Conservation (phyloP, 2,888 invertebrate species). For the Rotaria socialis region DNA sequence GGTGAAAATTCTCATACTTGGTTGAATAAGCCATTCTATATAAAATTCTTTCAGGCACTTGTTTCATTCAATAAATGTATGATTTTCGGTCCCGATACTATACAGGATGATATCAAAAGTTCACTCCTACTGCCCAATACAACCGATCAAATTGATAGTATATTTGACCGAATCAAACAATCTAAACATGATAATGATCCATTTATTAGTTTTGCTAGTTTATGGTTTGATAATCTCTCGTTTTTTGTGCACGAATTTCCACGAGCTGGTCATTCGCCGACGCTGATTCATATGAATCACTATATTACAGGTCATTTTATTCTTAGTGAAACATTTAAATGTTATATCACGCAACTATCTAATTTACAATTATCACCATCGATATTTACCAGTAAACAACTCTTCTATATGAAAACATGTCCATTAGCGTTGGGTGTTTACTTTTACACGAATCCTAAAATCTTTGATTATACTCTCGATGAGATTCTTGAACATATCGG, state of each 20-base stretch:
- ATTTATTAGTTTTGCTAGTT: neutral
- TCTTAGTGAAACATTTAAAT: neutral
- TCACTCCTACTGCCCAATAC: neutral
- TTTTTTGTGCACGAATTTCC: neutral
- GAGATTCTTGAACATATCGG: neutral
- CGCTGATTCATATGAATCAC: neutral
- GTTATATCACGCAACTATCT: neutral
- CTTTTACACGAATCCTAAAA: neutral
- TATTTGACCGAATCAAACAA: neutral
- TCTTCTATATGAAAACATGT: neutral
- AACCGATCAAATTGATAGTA: neutral
- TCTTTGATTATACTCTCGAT: neutral
- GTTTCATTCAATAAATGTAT: neutral
- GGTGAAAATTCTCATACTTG: neutral
- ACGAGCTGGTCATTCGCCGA: neutral
- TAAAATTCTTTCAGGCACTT: neutral
- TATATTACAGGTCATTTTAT: neutral
- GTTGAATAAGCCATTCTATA: neutral
- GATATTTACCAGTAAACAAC: neutral
- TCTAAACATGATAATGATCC: neutral
- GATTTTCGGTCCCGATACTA: neutral
- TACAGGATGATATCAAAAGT: neutral
- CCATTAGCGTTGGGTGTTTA: neutral
- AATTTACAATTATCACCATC: neutral
- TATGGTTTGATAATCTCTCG: neutral